Evolutionary conservation across 2,888 invertebrate species (phyloP), one percentile per base, ranked within the genome.

Genomic region (Macrostomum cliftonense): DNA sequence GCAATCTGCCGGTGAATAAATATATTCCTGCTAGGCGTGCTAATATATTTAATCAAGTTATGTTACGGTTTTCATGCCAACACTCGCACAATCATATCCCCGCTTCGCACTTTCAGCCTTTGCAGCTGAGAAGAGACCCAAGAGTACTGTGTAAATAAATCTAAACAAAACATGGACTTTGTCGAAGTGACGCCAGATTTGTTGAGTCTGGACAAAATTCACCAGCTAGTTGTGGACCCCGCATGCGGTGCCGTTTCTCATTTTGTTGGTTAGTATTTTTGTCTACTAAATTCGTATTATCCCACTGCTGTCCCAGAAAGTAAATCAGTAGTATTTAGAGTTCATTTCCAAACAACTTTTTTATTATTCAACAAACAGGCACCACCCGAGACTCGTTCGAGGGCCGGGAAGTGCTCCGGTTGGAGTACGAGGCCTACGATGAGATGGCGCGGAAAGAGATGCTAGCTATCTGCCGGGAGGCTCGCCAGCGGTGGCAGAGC

Each of bases 381-480:
- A 68, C 65, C 42, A 70, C 70, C 16, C 52, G 70, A 44, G 61
- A 70, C 53, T 63, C 63, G 46, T 68, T 68, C 58, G 59, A 67
- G 37, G 66, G 64, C 1, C 64, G 64, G 55, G 63, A 80, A 78
- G 89, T 93, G n/a, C 55, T 81, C n/a, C 76, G 77, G 50, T 73
- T 93, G 46, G 84, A 86, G 63, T 95, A 93, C 72, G 91, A 93
- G 71, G 86, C 87, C 0, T 93, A 91, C 65, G 81, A 83, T 59
- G 74, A 79, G 1, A 93, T 93, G 93, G 91, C 87, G 0, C 58
- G 81, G 9, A 84, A 83, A 63, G 78, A 81, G 54, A 77, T 93
- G 77, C 76, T 77, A 54, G 76, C 77, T 48, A 80, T 91, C 38
- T 88, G 88, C 64, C 63, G 72, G 0, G 77, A 80, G 49, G 75